Evolutionary conservation across 2,113 vertebrate species (phyloP).

Genomic region (Tachysurus fulvidraco): DNA sequence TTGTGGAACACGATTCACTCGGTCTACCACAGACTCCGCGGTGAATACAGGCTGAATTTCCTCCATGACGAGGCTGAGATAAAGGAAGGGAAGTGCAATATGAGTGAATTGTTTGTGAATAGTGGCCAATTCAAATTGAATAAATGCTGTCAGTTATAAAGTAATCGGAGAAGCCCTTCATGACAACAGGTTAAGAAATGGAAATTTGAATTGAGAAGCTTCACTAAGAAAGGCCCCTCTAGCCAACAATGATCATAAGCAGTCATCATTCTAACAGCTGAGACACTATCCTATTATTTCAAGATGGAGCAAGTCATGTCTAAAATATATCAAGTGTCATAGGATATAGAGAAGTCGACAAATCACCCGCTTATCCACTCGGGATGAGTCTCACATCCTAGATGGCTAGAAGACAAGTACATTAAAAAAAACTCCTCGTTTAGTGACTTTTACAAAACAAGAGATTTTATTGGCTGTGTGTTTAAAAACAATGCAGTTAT

Average conservation of each 20-base stretch:
- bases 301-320: neutral
- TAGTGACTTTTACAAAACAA: neutral
- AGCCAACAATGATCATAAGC: neutral
- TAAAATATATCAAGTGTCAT: neutral
- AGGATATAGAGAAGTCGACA: neutral
- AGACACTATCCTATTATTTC: neutral
- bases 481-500: neutral
- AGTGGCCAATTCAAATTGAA: neutral
- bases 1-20: constrained; percentile 67
- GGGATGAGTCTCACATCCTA: neutral
- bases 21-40: constrained; percentile 53
- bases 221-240: neutral
- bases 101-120: neutral
- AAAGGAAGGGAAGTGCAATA: neutral
- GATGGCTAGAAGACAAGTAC: neutral
- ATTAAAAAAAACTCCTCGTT: neutral
- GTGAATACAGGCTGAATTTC: constrained; percentile 37
- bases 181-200: neutral
- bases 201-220: neutral
- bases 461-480: too few relatives aligned
- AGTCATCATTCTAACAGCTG: neutral
- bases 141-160: neutral
- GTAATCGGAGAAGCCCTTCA: neutral
- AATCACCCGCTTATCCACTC: neutral
- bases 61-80: constrained; percentile 36